Conservation (phyloP, 2,797 vertebrate genomes). For the Pachyuromys duprasi region DNA sequence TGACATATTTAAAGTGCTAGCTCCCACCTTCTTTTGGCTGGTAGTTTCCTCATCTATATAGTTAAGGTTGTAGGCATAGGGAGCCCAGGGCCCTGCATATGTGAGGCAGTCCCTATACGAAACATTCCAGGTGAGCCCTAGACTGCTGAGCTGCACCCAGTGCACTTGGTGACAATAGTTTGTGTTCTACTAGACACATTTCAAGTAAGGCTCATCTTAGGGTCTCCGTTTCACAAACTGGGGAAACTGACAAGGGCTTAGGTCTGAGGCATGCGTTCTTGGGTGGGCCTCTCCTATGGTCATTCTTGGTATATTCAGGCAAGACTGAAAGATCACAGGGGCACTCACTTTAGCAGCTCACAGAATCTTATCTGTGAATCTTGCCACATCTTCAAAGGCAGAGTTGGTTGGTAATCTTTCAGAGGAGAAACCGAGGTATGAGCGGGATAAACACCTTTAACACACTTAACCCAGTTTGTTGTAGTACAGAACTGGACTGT, state of each 20-base stretch:
- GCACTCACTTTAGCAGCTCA: background rate
- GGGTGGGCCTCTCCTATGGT: background rate
- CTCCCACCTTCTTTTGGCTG: background rate
- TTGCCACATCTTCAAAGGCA: background rate
- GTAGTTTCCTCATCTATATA: background rate
- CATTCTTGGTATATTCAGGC: background rate
- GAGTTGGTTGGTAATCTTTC: background rate
- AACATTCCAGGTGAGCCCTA: background rate
- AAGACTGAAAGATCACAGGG: rapidly evolving
- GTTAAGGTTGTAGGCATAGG: background rate
- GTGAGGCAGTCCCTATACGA: background rate
- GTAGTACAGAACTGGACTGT: background rate
- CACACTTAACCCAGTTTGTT: background rate
- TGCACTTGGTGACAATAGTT: background rate
- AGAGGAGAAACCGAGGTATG: background rate
- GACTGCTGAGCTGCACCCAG: background rate
- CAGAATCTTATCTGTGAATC: background rate
- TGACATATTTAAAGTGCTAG: background rate
- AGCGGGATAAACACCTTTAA: background rate
- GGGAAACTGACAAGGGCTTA: background rate
- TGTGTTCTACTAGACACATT: background rate
- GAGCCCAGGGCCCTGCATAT: background rate
- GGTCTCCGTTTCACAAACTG: background rate
- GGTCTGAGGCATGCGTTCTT: background rate
- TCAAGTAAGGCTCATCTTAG: background rate